Evolutionary conservation across 2,113 vertebrate species (phyloP).

Genomic region (Vanacampus margaritifer): DNA sequence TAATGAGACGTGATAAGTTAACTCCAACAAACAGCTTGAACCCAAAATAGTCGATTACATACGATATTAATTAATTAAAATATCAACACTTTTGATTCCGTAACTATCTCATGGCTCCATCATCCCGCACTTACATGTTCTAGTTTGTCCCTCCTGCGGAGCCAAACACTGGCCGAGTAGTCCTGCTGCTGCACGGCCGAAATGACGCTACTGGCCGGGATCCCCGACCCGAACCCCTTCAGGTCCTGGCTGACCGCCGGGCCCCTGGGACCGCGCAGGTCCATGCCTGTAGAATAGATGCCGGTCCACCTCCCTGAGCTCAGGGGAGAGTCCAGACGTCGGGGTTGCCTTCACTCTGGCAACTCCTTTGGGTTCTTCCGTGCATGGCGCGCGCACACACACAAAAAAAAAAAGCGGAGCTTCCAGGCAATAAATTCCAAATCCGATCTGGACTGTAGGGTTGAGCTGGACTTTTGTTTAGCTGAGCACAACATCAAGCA

Average conservation of each 20-base stretch:
- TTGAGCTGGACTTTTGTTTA: constrained; percentile 10
- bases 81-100: not conserved
- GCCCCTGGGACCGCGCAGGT: constrained; percentile 72
- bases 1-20: not conserved
- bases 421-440: constrained; percentile 18
- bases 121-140: constrained; percentile 81
- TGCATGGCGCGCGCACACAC: no score
- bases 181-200: constrained; percentile 87
- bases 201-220: constrained; percentile 77
- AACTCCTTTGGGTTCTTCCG: not conserved
- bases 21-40: not conserved
- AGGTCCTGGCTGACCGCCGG: constrained; percentile 71
- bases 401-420: not conserved
- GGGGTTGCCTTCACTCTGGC: constrained; percentile 3
- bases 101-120: not conserved
- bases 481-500: constrained; percentile 49
- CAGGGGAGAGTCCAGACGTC: not conserved
- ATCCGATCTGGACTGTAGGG: not conserved
- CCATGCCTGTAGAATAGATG: constrained; percentile 75
- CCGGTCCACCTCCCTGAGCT: constrained; percentile 5
- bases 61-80: not conserved
- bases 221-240: constrained; percentile 70
- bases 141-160: constrained; percentile 85
- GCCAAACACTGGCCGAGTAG: constrained; percentile 89
- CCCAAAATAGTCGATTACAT: not conserved